Evolutionary conservation across 2,888 invertebrate genomes (phyloP), one percentile per base, ranked within the genome.

Genomic region (Hypselothyrea guttata): DNA sequence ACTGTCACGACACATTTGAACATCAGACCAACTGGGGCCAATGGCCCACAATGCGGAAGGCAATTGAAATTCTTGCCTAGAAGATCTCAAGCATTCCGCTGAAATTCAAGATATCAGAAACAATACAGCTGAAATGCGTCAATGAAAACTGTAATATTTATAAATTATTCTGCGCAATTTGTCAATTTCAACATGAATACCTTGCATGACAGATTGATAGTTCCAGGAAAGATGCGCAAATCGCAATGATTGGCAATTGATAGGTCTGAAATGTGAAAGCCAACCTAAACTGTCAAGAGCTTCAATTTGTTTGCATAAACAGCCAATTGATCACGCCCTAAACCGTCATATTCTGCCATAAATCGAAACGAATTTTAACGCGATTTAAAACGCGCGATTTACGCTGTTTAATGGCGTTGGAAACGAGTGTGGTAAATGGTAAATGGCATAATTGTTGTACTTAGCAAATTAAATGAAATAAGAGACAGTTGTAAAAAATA

Each of bases 371-470:
- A 16, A 35, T 9, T 22, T 3, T n/a, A n/a, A n/a, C n/a, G 45
- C 52, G 45, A 16, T 13, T 11, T 28, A 57, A 64, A 55, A 9
- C 48, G 34, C 60, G 40, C 38, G 0, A n/a, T n/a, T n/a, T n/a
- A n/a, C n/a, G n/a, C n/a, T n/a, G n/a, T n/a, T 9, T 7, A 13
- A 46, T 47, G 54, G 72, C 52, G 59, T 41, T 42, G 11, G 15
- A 72, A 62, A 47, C 45, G 48, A 52, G 48, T 5, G 0, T 35
- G 40, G 46, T 42, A 31, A 11, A 34, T 42, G 30, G 33, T 52
- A 42, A 62, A 68, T 68, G 16, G 16, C 15, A 22, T 65, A 75
- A 71, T 73, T 71, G 62, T 42, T 61, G 71, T 16, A 54, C 61
- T 73, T 74, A 60, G 58, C 60, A 75, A 78, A 63, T 57, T 38